Conservation (phyloP, 1,140 invertebrate species). For the Pissodes strobi region DNA sequence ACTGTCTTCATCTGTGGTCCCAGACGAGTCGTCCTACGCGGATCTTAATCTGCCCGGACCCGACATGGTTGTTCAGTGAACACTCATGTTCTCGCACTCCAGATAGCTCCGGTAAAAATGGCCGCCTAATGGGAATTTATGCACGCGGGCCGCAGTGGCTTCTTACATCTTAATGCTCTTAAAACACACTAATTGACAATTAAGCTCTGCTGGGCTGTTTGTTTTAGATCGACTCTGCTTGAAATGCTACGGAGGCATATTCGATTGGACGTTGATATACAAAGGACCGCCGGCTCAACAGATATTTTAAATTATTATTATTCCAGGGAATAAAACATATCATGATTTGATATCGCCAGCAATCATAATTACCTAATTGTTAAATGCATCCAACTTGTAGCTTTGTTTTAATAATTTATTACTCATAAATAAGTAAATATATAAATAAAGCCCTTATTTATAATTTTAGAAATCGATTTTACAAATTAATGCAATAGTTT, state of each 20-base stretch:
- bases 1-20: too few species aligned
- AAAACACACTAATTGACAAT: conserved; percentile 45
- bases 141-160: conserved; percentile 23
- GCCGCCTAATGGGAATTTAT: conserved; percentile 42
- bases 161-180: conserved; percentile 44
- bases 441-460: too few species aligned
- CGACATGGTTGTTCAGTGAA: conserved; percentile 44
- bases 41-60: conserved; percentile 31
- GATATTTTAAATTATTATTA: too few species aligned
- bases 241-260: conserved; percentile 19
- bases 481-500: too few species aligned
- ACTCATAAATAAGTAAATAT: too few species aligned
- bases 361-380: too few species aligned
- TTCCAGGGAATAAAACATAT: too few species aligned
- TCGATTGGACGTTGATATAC: conserved; percentile 15
- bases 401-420: too few species aligned
- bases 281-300: neutral
- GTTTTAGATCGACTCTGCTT: conserved; percentile 24
- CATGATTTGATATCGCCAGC: too few species aligned
- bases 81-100: conserved; percentile 44
- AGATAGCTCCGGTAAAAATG: conserved; percentile 42
- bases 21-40: conserved; percentile 25
- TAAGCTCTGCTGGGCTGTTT: conserved; percentile 30
- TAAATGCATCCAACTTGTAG: too few species aligned
- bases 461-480: too few species aligned